A percentile compares a stretch with the other conserved stretches of the same genome.
These are phyloP conservation scores for Conistra vaccinii DNA, from an alignment of 2,888 invertebrate species.

Conservation along the genomic window DNA sequence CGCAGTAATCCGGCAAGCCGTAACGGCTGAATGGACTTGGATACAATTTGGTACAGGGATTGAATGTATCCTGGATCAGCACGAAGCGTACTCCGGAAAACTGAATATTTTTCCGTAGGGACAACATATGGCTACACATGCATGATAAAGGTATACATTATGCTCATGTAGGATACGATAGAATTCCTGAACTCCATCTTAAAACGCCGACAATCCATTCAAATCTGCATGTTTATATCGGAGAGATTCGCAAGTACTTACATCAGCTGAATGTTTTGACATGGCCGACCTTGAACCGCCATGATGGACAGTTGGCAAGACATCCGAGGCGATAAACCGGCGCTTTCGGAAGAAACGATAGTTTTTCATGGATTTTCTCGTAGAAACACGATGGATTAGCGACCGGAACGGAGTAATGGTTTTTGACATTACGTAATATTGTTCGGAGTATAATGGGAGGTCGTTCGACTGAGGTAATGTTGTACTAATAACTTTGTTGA, in stretches of 20 bases:
- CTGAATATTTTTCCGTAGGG: neutral
- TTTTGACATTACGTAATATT: conserved; percentile 61
- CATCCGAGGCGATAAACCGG: conserved; percentile 66
- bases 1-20: conserved; percentile 43
- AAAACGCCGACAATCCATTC: neutral
- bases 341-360: conserved; percentile 67
- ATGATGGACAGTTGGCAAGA: conserved; percentile 72
- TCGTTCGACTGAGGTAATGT: conserved; percentile 35
- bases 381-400: conserved; percentile 63
- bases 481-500: conserved; percentile 45
- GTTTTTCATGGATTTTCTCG: conserved; percentile 63
- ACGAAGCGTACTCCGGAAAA: conserved; percentile 2
- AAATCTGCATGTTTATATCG: conserved; percentile 21
- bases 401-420: conserved; percentile 54
- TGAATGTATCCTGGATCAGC: conserved; percentile 15
- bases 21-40: conserved; percentile 25
- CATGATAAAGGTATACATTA: neutral
- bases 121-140: neutral
- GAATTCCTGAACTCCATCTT: neutral
- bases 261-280: conserved; percentile 69
- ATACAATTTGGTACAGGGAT: conserved; percentile 39
- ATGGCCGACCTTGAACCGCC: conserved; percentile 78
- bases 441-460: conserved; percentile 31
- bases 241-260: conserved; percentile 54
- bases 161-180: neutral